phyloP scores from a whole-genome alignment of 2,797 vertebrate species.

The Protonibea diacanthus region DNA sequence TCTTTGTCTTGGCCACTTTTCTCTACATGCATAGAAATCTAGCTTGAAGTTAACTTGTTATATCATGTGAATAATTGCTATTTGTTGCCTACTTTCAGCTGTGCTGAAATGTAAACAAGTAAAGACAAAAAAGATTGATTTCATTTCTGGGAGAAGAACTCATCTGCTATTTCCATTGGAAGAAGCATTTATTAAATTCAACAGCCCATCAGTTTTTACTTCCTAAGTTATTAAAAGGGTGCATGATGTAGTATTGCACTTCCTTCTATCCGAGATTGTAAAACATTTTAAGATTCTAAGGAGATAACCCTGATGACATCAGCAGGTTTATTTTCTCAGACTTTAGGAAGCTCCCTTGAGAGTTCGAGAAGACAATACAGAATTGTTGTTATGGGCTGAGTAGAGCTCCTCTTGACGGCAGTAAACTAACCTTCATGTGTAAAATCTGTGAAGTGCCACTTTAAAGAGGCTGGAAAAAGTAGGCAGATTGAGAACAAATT shows the following conservation, averaged over 20 bases:
- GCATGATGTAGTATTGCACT: neutral
- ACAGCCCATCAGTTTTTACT: neutral
- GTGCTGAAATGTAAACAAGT: neutral
- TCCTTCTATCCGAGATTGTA: no score
- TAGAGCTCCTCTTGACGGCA: neutral
- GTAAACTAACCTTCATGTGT: neutral
- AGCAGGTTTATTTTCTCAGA: neutral
- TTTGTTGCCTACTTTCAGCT: neutral
- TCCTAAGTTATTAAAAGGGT: neutral
- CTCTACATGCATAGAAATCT: neutral
- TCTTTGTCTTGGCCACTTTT: neutral
- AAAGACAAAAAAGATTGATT: neutral
- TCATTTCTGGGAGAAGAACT: neutral
- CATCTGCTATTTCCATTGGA: neutral
- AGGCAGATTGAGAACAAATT: neutral
- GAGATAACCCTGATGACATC: neutral
- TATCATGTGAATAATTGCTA: neutral
- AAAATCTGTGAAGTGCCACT: neutral
- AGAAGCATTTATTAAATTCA: neutral
- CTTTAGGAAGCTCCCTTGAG: neutral
- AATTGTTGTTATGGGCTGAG: neutral
- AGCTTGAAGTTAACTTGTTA: neutral
- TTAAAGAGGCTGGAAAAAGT: neutral
- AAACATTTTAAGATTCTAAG: neutral
- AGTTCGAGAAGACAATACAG: neutral